Evolutionary conservation across 2,888 invertebrate genomes (phyloP).

Genomic region (Brachynemurus nebulosus): DNA sequence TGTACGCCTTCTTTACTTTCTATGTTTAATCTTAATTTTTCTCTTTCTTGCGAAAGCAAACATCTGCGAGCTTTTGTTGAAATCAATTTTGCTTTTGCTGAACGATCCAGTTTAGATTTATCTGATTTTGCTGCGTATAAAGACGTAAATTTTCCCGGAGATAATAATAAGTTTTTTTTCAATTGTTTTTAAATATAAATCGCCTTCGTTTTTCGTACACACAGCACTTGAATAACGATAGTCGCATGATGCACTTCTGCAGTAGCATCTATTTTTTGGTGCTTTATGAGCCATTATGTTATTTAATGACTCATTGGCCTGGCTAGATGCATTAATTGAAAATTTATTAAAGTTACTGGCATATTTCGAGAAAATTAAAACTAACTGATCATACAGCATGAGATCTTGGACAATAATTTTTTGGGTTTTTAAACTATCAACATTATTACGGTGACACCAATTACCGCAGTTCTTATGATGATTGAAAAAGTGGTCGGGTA

Average conservation of each 20-base stretch:
- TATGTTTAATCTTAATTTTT: no score
- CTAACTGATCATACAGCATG: constrained; percentile 11
- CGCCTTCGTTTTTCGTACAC: neutral
- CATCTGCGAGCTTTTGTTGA: no score
- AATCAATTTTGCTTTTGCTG: no score
- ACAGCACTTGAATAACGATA: constrained; percentile 5
- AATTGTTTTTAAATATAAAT: neutral
- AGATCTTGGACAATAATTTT: constrained; percentile 11
- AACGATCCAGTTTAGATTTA: no score
- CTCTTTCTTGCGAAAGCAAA: no score
- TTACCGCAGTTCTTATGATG: constrained; percentile 14
- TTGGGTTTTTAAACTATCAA: constrained; percentile 9
- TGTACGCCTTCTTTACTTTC: no score
- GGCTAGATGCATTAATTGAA: constrained; percentile 16
- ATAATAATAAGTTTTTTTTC: no score
- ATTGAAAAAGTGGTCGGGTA: constrained; percentile 17
- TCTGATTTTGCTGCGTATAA: no score
- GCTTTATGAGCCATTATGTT: constrained; percentile 18
- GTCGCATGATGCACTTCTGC: constrained; percentile 9
- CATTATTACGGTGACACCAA: constrained; percentile 16
- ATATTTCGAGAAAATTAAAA: constrained; percentile 14
- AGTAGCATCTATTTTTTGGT: constrained; percentile 14
- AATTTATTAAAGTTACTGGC: constrained; percentile 16
- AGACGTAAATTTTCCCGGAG: no score
- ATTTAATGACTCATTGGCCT: constrained; percentile 18